phyloP scores from a whole-genome alignment of 2,113 vertebrate genomes.

The Phaethon lepturus region DNA sequence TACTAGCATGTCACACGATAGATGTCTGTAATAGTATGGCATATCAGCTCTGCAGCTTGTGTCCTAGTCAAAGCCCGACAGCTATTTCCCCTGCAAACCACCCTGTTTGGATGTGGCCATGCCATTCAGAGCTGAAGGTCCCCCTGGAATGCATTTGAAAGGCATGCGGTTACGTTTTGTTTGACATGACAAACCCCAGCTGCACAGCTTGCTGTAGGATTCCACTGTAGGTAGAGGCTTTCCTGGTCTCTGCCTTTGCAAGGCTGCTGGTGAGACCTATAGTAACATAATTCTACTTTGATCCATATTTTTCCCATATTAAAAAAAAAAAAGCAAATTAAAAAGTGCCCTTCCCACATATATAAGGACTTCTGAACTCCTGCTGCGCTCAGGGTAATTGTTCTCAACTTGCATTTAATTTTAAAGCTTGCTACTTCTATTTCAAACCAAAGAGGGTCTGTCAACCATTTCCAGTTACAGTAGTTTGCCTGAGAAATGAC shows the following conservation, averaged over 20 bases:
- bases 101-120: background rate
- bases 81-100: background rate
- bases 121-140: background rate
- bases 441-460: background rate
- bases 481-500: background rate
- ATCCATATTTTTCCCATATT: constrained; percentile 3
- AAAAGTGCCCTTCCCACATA: background rate
- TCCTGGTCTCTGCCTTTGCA: background rate
- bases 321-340: background rate
- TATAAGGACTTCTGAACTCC: background rate
- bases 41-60: background rate
- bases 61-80: background rate
- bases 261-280: background rate
- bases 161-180: background rate
- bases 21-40: background rate
- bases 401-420: constrained; percentile 13
- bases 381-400: background rate
- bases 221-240: background rate
- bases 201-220: background rate
- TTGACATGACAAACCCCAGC: constrained; percentile 32
- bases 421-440: constrained; percentile 17
- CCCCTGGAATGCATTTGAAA: background rate
- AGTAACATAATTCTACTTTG: background rate
- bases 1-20: fast-evolving
- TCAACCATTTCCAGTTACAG: constrained; percentile 9